Conservation (phyloP, 1,140 invertebrate species). For the Pseudomyrmex pallidus region DNA sequence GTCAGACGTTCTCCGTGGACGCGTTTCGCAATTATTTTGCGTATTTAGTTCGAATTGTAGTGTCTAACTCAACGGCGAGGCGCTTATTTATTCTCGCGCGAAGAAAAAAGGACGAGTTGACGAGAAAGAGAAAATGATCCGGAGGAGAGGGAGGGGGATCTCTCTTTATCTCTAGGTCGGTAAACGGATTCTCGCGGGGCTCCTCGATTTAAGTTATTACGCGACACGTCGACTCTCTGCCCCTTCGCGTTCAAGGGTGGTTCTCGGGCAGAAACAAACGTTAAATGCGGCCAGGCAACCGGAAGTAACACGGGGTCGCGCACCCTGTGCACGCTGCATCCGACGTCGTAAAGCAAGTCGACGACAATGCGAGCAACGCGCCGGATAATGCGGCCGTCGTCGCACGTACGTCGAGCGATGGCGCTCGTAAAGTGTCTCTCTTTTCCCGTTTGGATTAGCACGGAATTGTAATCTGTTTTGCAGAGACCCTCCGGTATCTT, state of each 20-base stretch:
- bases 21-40: neutral
- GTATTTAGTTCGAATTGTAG: slow-evolving; percentile 9
- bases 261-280: slow-evolving; percentile 62
- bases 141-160: neutral
- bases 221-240: neutral
- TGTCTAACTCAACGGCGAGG: neutral
- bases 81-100: too few species aligned
- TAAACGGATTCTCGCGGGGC: slow-evolving; percentile 8
- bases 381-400: slow-evolving; percentile 56
- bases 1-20: neutral
- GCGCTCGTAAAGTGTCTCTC: slow-evolving; percentile 55
- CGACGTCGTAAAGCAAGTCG: slow-evolving; percentile 60
- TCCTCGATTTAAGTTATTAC: slow-evolving; percentile 46
- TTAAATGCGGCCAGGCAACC: slow-evolving; percentile 62
- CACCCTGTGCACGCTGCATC: neutral
- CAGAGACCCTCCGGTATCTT: slow-evolving; percentile 7
- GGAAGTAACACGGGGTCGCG: slow-evolving; percentile 63
- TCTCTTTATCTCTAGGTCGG: neutral
- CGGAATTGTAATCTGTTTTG: slow-evolving; percentile 28
- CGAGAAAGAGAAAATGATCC: neutral
- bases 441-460: slow-evolving; percentile 10
- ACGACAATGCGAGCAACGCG: slow-evolving; percentile 66
- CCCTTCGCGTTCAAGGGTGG: neutral
- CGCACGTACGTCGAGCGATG: neutral
- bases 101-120: neutral